Evolutionary conservation across 2,888 invertebrate genomes (phyloP).

Genomic region (Calliphora vomitoria): DNA sequence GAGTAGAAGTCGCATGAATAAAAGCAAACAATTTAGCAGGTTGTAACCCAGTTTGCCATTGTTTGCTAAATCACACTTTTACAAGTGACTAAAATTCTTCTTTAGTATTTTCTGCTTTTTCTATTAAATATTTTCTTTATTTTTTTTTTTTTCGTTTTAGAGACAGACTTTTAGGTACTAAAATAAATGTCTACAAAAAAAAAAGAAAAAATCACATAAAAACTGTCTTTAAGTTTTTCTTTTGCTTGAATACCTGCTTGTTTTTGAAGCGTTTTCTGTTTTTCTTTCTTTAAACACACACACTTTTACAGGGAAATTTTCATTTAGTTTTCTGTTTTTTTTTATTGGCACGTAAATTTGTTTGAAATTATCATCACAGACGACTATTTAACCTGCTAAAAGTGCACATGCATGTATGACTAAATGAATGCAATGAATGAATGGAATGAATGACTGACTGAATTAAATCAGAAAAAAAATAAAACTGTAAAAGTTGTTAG

Average conservation of each 20-base stretch:
- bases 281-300: neutral
- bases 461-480: slow-evolving; percentile 7
- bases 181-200: neutral
- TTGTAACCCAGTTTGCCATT: slow-evolving; percentile 73
- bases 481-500: slow-evolving; percentile 28
- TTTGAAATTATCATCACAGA: slow-evolving; percentile 67
- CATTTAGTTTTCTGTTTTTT: slow-evolving; percentile 40
- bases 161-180: slow-evolving; percentile 13
- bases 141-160: neutral
- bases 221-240: slow-evolving; percentile 40
- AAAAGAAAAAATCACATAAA: neutral
- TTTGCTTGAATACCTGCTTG: slow-evolving; percentile 37
- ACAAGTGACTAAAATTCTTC: slow-evolving; percentile 66
- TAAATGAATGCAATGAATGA: slow-evolving; percentile 7
- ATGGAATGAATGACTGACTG: slow-evolving; percentile 27
- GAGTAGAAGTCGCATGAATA: slow-evolving; percentile 9
- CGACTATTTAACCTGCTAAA: slow-evolving; percentile 42
- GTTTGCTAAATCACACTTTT: slow-evolving; percentile 73
- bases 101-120: slow-evolving; percentile 27
- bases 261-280: slow-evolving; percentile 20
- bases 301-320: neutral
- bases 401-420: neutral
- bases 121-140: slow-evolving; percentile 26
- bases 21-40: slow-evolving; percentile 59
- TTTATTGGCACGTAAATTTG: slow-evolving; percentile 71